These are phyloP conservation scores for Strix occidentalis DNA, from an alignment of 2,797 vertebrate species.

Conservation along the genomic window DNA sequence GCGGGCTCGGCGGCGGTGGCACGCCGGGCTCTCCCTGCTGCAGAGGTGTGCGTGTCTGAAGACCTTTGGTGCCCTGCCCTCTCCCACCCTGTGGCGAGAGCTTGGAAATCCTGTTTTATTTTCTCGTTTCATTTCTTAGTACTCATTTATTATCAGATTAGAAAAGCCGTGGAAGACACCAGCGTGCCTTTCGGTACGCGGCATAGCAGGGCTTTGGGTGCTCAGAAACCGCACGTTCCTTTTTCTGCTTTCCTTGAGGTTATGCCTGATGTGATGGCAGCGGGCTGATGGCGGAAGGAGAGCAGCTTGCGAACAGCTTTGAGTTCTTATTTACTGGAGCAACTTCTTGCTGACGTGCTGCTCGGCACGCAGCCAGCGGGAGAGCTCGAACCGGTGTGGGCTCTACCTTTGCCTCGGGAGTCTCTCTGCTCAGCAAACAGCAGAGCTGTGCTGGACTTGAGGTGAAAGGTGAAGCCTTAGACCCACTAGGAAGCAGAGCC, in stretches of 20 bases:
- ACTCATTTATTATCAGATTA: not conserved
- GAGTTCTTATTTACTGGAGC: not conserved
- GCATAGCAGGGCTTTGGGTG: not conserved
- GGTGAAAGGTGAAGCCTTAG: not conserved
- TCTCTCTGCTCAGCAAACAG: not conserved
- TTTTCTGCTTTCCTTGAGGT: not conserved
- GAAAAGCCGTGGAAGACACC: not conserved
- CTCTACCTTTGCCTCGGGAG: not conserved
- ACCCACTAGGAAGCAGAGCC: fast-evolving
- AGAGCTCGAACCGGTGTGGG: fast-evolving
- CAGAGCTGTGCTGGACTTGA: not conserved
- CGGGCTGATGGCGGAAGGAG: not conserved
- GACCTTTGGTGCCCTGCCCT: not conserved
- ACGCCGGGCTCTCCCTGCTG: not conserved
- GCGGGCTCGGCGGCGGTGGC: not conserved
- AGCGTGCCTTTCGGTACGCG: too few relatives aligned
- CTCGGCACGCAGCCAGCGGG: fast-evolving
- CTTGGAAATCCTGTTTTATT: not conserved
- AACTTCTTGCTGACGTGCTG: not conserved
- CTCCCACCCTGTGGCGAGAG: not conserved
- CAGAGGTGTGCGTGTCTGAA: not conserved
- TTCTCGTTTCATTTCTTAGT: too few relatives aligned
- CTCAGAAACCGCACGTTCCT: not conserved
- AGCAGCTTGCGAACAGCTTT: not conserved
- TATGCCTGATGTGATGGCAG: not conserved